A percentile compares a stretch with the other conserved stretches of the same genome.
phyloP scores from a whole-genome alignment of 2,797 vertebrate species.

The Diglossa cyanea region DNA sequence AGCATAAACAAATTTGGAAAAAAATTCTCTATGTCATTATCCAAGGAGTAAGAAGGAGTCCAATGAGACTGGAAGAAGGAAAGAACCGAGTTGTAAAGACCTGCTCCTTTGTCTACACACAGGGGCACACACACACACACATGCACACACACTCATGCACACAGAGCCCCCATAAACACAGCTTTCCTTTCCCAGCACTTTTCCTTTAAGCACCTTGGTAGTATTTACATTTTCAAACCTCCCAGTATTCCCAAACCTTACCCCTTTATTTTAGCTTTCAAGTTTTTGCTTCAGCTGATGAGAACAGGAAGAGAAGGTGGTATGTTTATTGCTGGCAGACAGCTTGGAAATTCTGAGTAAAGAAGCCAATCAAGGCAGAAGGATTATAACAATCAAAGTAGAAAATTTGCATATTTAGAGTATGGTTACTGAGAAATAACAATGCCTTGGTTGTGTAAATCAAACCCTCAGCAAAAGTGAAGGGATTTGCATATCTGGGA shows the following conservation, averaged over 20 bases:
- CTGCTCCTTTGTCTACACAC: background rate
- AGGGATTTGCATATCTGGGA: constrained; percentile 30
- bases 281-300: constrained; percentile 6
- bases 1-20: background rate
- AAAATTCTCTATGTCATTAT: background rate
- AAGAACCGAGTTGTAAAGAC: background rate
- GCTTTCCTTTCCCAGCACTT: background rate
- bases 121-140: accelerated
- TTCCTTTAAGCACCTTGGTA: background rate
- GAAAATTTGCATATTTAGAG: constrained; percentile 54
- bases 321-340: background rate
- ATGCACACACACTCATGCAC: accelerated
- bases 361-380: constrained; percentile 28
- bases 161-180: background rate
- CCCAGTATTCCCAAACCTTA: background rate
- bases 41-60: background rate
- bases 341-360: constrained; percentile 32
- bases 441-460: constrained; percentile 41
- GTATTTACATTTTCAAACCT: background rate
- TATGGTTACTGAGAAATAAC: constrained; percentile 57
- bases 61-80: background rate
- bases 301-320: background rate
- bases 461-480: background rate
- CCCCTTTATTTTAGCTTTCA: constrained; percentile 3
- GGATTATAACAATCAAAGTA: constrained; percentile 47